Conservation (phyloP, 2,113 vertebrate genomes). For the Leptocoma aspasia region DNA sequence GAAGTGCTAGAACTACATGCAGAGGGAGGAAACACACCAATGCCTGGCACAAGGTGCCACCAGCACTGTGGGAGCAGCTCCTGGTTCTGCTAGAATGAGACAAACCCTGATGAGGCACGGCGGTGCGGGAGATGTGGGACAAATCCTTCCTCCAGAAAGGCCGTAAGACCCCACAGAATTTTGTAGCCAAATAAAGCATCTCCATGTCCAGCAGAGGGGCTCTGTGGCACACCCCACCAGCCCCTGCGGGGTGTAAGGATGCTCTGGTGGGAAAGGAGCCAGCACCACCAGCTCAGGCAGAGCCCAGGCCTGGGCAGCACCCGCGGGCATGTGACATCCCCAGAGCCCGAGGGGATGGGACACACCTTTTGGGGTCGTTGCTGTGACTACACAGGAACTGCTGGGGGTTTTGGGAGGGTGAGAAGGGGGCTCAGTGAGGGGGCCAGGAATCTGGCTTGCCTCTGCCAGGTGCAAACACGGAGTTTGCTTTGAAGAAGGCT, state of each 20-base stretch:
- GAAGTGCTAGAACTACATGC: not conserved
- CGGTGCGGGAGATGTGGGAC: not conserved
- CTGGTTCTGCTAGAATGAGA: not conserved
- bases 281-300: rapidly evolving
- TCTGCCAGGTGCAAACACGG: not conserved
- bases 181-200: not conserved
- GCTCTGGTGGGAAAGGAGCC: rapidly evolving
- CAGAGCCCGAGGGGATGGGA: not conserved
- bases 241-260: rapidly evolving
- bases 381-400: not conserved
- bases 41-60: not conserved
- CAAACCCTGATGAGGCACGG: not conserved
- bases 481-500: not conserved
- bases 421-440: not conserved
- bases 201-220: not conserved
- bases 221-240: not conserved
- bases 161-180: not conserved
- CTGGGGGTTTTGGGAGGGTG: rapidly evolving
- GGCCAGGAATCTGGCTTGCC: not conserved
- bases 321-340: rapidly evolving
- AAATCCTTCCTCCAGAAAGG: not conserved
- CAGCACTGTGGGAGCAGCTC: not conserved
- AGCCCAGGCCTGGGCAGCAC: not conserved
- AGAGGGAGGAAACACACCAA: not conserved
- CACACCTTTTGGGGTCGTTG: rapidly evolving